Conservation (phyloP, 1,140 invertebrate species). For the Lasioglossum baleicum region DNA sequence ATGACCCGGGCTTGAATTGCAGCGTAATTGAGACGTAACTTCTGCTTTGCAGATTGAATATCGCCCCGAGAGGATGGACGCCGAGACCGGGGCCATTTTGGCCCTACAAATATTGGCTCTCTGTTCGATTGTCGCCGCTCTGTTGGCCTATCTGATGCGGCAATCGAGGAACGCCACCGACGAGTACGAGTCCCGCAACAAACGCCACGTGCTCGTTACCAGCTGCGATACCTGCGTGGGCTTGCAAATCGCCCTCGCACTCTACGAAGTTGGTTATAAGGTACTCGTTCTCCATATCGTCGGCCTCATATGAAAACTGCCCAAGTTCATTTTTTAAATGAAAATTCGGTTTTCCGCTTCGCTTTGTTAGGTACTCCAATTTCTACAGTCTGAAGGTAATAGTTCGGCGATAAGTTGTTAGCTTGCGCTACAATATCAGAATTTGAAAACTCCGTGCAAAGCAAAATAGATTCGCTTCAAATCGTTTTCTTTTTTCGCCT, state of each 20-base stretch:
- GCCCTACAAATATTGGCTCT: slow-evolving; percentile 88
- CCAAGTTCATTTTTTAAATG: too few species aligned
- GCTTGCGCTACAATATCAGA: too few species aligned
- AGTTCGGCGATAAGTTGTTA: too few species aligned
- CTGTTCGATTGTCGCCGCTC: slow-evolving; percentile 88
- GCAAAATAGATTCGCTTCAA: too few species aligned
- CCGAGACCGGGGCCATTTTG: slow-evolving; percentile 87
- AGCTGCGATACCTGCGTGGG: slow-evolving; percentile 88
- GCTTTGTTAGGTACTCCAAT: too few species aligned
- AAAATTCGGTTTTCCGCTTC: too few species aligned
- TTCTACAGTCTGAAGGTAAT: too few species aligned
- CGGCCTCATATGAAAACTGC: too few species aligned
- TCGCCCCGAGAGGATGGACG: slow-evolving; percentile 82
- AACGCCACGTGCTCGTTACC: slow-evolving; percentile 85
- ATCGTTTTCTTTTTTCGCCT: too few species aligned
- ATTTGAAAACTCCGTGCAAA: too few species aligned
- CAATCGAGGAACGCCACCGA: slow-evolving; percentile 83
- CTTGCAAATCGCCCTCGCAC: slow-evolving; percentile 82
- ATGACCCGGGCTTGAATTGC: slow-evolving; percentile 14
- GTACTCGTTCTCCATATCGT: slow-evolving; percentile 55
- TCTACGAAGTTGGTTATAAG: slow-evolving; percentile 76
- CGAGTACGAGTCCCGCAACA: slow-evolving; percentile 72
- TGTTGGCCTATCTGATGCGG: slow-evolving; percentile 87
- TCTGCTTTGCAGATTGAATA: slow-evolving; percentile 43
- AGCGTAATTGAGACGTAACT: slow-evolving; percentile 29